Evolutionary conservation across 2,888 invertebrate genomes (phyloP), one percentile per base, ranked within the genome.

Genomic region (Cosmorhoe ocellata): DNA sequence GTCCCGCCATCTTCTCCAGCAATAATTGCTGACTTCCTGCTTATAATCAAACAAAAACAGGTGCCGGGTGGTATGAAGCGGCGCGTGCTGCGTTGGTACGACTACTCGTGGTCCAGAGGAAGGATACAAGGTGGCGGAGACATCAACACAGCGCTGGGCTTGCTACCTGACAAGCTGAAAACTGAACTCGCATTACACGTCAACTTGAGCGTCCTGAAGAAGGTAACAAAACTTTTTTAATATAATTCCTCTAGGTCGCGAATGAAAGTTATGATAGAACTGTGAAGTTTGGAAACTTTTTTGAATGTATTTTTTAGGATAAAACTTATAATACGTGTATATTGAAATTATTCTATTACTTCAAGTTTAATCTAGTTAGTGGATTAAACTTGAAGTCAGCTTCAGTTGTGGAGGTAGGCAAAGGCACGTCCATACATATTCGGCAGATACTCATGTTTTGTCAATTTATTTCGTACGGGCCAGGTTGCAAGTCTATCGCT

Each of bases 71-170:
- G 97, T 11, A 97, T 99, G 96, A 98, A 98, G 80, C 92, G 97
- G n/a, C 91, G 98, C 13, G 98, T 99, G 0, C 93, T 98, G 26
- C 92, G 98, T 5, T 98, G 98, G 98, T 99, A 98, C 85, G 98
- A 98, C 88, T 99, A 99, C 84, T 98, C 98, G 22, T 98, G 98
- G 98, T 98, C 98, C 2, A 92, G 98, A 52, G 98, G 98, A 4
- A 92, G 98, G 41, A 98, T 98, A 70, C 98, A 98, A 81, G 98
- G 98, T 1, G 98, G 97, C 0, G 97, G 98, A 6, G 98, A 98
- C 82, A 98, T 98, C 78, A 98, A 98, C 78, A 98, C 98, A 0
- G 97, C 97, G 1, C 91, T 98, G 43, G 98, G 98, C 8, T 90
- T 98, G 26, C 91, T 99, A 55, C 98, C 98, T 1, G 98, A 98